These are phyloP conservation scores for Corydoras maculifer DNA, from an alignment of 2,113 vertebrate species.

Conservation along the genomic window DNA sequence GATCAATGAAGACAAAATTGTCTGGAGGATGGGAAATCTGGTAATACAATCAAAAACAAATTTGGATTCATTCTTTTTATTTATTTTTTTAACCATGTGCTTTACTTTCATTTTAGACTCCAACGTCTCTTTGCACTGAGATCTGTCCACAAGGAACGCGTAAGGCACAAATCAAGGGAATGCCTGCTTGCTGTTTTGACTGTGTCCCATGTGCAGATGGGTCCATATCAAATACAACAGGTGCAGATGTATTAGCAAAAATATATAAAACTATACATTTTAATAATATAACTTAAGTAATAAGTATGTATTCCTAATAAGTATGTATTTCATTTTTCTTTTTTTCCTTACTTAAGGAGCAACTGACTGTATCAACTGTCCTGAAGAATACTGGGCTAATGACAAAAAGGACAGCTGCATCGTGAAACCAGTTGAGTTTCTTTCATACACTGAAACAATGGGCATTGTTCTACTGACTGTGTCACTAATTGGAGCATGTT, in stretches of 20 bases:
- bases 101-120: constrained; percentile 40
- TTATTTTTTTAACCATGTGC: not conserved
- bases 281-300: too few relatives aligned
- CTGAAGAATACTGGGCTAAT: constrained; percentile 41
- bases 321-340: not conserved
- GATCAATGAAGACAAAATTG: constrained; percentile 54
- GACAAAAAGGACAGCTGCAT: constrained; percentile 37
- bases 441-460: constrained; percentile 39
- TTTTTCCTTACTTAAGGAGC: constrained; percentile 37
- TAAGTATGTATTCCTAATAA: too few relatives aligned
- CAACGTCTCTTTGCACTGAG: constrained; percentile 55
- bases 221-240: constrained; percentile 59
- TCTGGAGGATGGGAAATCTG: constrained; percentile 61
- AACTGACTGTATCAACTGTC: constrained; percentile 43
- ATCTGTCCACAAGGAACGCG: constrained; percentile 56
- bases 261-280: too few relatives aligned
- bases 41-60: constrained; percentile 3
- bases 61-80: too few relatives aligned
- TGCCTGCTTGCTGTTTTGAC: constrained; percentile 58
- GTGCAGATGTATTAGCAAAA: constrained; percentile 19
- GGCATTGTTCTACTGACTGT: constrained; percentile 32
- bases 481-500: constrained; percentile 32
- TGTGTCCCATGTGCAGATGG: constrained; percentile 60
- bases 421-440: constrained; percentile 41
- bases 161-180: constrained; percentile 55